phyloP scores from a whole-genome alignment of 2,888 invertebrate genomes.

The Acrobeloides nanus region DNA sequence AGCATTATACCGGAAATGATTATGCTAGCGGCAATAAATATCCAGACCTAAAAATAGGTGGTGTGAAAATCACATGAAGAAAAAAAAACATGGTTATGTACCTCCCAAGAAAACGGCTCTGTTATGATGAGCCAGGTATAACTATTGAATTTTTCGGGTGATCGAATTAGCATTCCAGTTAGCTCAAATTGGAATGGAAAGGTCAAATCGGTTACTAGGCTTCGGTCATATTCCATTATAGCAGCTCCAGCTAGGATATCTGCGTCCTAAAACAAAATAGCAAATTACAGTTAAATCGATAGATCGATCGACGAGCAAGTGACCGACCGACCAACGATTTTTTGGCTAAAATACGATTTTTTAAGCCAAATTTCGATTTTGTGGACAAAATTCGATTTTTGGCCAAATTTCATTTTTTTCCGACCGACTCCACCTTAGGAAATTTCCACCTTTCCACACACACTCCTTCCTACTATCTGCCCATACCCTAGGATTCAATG shows the following conservation, averaged over 20 bases:
- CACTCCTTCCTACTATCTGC: too few relatives aligned
- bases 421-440: conserved; percentile 7
- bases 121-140: conserved; percentile 40
- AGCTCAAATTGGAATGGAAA: conserved; percentile 41
- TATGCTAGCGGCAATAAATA: conserved; percentile 31
- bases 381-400: too few relatives aligned
- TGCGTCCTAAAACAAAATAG: conserved; percentile 33
- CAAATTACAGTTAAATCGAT: too few relatives aligned
- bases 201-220: conserved; percentile 49
- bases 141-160: conserved; percentile 37
- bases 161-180: conserved; percentile 29
- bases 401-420: background rate
- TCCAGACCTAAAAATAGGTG: conserved; percentile 7
- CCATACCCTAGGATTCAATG: too few relatives aligned
- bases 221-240: conserved; percentile 41
- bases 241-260: conserved; percentile 47
- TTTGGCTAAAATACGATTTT: too few relatives aligned
- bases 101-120: conserved; percentile 49
- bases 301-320: too few relatives aligned
- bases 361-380: too few relatives aligned
- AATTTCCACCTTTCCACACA: too few relatives aligned
- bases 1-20: too few relatives aligned
- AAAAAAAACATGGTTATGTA: background rate
- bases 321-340: too few relatives aligned
- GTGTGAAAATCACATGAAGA: background rate